Evolutionary conservation across 1,140 invertebrate species (phyloP), one percentile per base, ranked within the genome.

Genomic region (Seison nebaliae): DNA sequence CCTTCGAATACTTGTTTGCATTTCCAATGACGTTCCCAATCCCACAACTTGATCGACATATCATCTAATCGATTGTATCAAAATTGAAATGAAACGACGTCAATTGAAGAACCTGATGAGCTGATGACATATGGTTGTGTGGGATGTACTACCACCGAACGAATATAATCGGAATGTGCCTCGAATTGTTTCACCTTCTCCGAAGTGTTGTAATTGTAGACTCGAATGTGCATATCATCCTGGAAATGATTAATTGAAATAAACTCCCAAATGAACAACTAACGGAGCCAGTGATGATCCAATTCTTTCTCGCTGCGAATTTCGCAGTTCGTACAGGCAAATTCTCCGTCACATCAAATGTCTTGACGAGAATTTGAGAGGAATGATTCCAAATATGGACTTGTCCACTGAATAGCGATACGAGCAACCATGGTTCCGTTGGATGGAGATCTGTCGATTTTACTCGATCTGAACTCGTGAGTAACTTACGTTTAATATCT

Each of bases 351-450:
- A 94, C 55, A 62, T 78, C 83, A 63, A 93, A 88, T 20, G 77
- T 76, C 57, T 93, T 93, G 22, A 88, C 75, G 15, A 81, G 57
- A 41, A 56, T 62, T 57, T 91, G 81, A 32, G 72, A 76, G 54
- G 96, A 86, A 65, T 83, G 73, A 57, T 96, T 94, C 84, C 88
- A 98, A 50, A 98, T 78, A 62, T 96, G 86, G 42, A 94, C 83
- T 60, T 93, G 80, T 44, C 91, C 91, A 64, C 83, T 91, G 64
- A 98, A 98, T 3, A 98, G 64, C 17, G 83, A 83, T 44, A 79
- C 84, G 19, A 96, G 65, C 70, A 96, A 80, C 88, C 88, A 98
- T 49, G 81, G 83, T 52, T 96, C 88, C 12, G 72, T 70, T 7
- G 86, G 84, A 62, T 98, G 88, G 38, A 96, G 67, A 60, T 98